These are phyloP conservation scores for Paradoxurus hermaphroditus DNA, from an alignment of 2,113 vertebrate genomes.

Conservation along the genomic window DNA sequence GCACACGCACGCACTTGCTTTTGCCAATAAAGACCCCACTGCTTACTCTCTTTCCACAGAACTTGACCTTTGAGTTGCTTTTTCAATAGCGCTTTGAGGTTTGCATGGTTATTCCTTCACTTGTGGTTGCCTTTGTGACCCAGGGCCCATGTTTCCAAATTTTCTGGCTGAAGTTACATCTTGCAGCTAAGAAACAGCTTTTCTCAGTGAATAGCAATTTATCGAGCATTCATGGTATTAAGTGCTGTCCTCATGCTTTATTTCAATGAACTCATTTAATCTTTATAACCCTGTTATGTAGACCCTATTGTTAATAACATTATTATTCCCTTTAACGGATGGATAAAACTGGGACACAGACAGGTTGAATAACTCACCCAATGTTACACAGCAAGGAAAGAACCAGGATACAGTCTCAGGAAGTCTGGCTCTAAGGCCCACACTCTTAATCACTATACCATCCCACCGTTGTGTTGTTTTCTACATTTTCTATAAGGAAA, in stretches of 20 bases:
- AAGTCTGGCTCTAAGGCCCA: not conserved
- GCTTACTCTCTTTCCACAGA: not conserved
- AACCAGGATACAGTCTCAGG: not conserved
- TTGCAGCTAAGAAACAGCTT: not conserved
- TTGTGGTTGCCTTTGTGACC: slow-evolving; percentile 28
- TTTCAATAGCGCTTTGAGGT: not conserved
- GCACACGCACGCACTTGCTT: not conserved
- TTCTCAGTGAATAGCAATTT: not conserved
- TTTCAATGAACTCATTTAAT: not conserved
- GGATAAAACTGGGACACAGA: not conserved
- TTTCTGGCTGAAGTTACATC: slow-evolving; percentile 17
- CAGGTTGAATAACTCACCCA: not conserved
- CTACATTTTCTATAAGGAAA: not conserved
- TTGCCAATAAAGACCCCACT: not conserved
- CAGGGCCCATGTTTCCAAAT: not conserved
- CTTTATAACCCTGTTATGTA: not conserved
- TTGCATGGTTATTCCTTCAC: not conserved
- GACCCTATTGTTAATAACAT: not conserved
- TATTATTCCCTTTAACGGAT: not conserved
- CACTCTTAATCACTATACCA: not conserved
- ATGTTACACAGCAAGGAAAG: not conserved
- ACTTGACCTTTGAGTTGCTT: slow-evolving; percentile 19
- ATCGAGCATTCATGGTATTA: not conserved
- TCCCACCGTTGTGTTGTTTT: not conserved
- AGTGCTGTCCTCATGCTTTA: not conserved